phyloP scores from a whole-genome alignment of 2,888 invertebrate genomes.

The Andrena flavipes region DNA sequence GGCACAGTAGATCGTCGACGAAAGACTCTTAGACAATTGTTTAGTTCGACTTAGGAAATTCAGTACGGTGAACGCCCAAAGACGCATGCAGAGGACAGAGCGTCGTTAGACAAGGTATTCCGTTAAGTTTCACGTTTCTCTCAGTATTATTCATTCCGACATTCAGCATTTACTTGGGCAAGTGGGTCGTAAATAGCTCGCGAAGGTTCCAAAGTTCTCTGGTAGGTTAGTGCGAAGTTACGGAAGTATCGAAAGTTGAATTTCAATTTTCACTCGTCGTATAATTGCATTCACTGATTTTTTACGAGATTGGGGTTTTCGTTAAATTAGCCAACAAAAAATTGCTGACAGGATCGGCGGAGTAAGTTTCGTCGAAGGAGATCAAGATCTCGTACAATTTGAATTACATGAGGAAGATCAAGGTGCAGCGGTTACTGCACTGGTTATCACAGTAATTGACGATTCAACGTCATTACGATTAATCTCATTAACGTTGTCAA shows the following conservation, averaged over 20 bases:
- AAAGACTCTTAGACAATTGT: conserved; percentile 28
- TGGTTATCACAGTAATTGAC: neutral
- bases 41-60: conserved; percentile 21
- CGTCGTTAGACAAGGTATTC: conserved; percentile 8
- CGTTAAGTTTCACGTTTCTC: conserved; percentile 26
- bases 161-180: neutral
- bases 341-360: conserved; percentile 1
- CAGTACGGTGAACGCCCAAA: conserved; percentile 17
- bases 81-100: conserved; percentile 1
- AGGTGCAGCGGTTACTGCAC: conserved; percentile 2
- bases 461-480: neutral
- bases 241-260: too few species aligned
- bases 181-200: neutral
- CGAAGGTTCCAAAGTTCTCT: conserved; percentile 12
- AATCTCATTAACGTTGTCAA: neutral
- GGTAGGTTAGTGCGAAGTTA: neutral
- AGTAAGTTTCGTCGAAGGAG: neutral
- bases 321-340: neutral
- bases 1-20: conserved; percentile 2
- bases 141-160: conserved; percentile 39
- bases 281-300: neutral
- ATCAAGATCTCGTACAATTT: neutral
- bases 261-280: too few species aligned
- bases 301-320: neutral
- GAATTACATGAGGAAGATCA: conserved; percentile 7